Conservation (phyloP, 2,888 invertebrate species). For the Ceramica pisi region DNA sequence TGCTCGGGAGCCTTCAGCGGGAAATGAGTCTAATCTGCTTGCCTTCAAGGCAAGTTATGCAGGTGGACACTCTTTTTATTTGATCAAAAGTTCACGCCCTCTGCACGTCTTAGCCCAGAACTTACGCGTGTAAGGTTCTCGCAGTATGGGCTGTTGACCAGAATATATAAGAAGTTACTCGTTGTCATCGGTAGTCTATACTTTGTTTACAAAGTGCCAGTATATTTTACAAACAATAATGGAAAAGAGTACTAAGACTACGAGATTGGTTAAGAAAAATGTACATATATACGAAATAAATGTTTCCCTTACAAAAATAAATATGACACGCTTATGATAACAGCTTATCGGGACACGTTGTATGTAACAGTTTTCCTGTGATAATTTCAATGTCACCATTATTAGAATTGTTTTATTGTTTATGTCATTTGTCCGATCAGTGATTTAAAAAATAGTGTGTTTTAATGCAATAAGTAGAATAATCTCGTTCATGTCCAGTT, state of each 20-base stretch:
- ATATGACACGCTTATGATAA: conserved; percentile 27
- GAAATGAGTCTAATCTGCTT: too few species aligned
- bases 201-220: neutral
- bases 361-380: conserved; percentile 50
- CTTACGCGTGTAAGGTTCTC: neutral
- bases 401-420: conserved; percentile 35
- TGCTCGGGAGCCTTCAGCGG: too few species aligned
- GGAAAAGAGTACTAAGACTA: neutral
- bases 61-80: too few species aligned
- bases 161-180: neutral
- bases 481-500: neutral
- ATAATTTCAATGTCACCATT: conserved; percentile 64
- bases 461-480: conserved; percentile 13
- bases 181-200: neutral
- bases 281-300: neutral
- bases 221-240: neutral
- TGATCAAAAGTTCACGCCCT: too few species aligned
- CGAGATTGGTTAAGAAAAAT: neutral
- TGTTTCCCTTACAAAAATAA: conserved; percentile 27
- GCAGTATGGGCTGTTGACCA: neutral
- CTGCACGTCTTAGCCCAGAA: too few species aligned
- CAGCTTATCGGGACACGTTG: conserved; percentile 36
- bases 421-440: conserved; percentile 20
- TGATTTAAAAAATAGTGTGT: conserved; percentile 13
- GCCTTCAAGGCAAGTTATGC: too few species aligned